These are phyloP conservation scores for Acanthaster planci DNA, from an alignment of 35 echinoderm and acorn worm genomes.

Conservation along the genomic window DNA sequence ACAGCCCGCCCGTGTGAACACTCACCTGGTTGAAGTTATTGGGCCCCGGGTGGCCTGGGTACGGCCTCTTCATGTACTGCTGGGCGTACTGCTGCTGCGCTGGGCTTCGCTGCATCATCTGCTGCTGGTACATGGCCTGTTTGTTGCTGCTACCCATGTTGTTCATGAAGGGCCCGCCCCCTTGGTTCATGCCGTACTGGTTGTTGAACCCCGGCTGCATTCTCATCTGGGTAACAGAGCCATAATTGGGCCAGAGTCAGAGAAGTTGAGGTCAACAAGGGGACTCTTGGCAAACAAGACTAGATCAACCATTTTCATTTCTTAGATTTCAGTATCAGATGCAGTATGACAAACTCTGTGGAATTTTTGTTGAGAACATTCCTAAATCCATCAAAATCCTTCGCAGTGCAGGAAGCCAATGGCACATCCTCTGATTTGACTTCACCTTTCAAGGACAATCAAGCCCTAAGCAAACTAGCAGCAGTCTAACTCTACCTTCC, in stretches of 20 bases:
- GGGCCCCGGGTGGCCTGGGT: slow-evolving; percentile 75
- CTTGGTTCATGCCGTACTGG: slow-evolving; percentile 58
- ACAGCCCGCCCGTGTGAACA: no score
- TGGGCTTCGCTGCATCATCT: slow-evolving; percentile 62
- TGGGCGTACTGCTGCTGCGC: slow-evolving; percentile 66
- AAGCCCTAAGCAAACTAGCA: no score
- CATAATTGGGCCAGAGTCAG: background rate
- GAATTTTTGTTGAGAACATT: no score
- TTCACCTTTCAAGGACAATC: no score
- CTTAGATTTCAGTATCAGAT: no score
- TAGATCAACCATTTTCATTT: no score
- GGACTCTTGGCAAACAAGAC: no score
- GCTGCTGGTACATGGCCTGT: slow-evolving; percentile 74
- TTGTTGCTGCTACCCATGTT: slow-evolving; percentile 57
- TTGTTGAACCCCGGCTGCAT: slow-evolving; percentile 71
- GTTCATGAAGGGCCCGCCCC: slow-evolving; percentile 64
- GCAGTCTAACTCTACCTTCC: no score
- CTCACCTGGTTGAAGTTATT: slow-evolving; percentile 49
- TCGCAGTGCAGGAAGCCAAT: background rate
- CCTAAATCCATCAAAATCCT: background rate
- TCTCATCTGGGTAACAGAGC: slow-evolving; percentile 67
- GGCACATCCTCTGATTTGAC: no score
- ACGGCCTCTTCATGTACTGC: slow-evolving; percentile 89
- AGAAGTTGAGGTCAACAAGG: no score
- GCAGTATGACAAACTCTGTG: no score